Base-by-base conservation (phyloP, 2,797 vertebrate genomes). In the Syncerus caffer region DNA sequence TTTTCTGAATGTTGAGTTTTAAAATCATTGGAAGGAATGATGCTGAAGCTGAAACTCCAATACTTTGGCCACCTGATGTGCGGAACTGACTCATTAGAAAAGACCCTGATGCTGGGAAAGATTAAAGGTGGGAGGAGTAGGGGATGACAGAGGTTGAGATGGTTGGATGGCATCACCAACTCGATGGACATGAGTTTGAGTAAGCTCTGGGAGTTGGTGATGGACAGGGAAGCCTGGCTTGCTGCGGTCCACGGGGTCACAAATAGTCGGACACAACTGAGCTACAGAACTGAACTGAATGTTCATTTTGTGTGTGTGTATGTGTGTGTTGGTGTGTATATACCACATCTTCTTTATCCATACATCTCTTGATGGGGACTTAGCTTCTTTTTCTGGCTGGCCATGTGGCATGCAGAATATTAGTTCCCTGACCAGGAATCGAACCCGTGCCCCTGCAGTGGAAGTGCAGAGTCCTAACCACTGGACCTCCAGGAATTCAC, bases 271-370 rank as follows among this genome's bases (percentile, higher is more conserved):
- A 71, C 64, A 12, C 0, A 4, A 38, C 19, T 34, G 64, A 38
- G n/a, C 0, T 0, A 71, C 19, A 21, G 64, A 71, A 67, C n/a
- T 67, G 64, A 21, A 21, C 4, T 67, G n/a, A 34, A 67, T 0
- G 4, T 67, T 67, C n/a, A 34, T 31, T 78, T 3, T 29, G 7
- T 76, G 64, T 67, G 16, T 64, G 58, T 19, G 15, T 78, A 1
- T 29, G 7, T 76, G 64, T 67, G 16, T 64, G 58, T 19, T 27
- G 2, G 23, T 27, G 7, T 47, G 15, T 78, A 3, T 53, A 53
- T 14, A 82, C 50, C 50, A 34, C 31, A 34, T 82, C 79, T 17
- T 79, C 45, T 82, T 82, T 53, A 82, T 34, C 31, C 31, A 53
- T 82, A 53, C 31, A n/a, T 82, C 17, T 82, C 31, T 14, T 82